Base-by-base conservation (phyloP, 2,888 invertebrate genomes). In the Protophormia terraenovae region DNA sequence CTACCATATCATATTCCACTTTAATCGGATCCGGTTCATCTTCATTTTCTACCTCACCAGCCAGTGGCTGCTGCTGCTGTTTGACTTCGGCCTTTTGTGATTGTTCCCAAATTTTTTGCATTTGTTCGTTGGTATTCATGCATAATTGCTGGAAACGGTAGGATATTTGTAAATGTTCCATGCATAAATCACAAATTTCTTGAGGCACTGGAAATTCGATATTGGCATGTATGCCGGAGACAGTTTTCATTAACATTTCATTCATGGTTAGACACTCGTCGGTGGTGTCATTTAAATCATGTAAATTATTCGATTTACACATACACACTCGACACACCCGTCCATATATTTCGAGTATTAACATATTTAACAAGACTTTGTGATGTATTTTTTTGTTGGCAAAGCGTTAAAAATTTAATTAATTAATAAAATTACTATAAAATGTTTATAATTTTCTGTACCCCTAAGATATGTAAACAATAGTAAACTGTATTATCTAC, bases 121-220 rank as follows among this genome's bases (percentile, higher is more conserved):
- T 69, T 60, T 78, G 73, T 32, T 85, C 85, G 45, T 82, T 78
- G n/a, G 78, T 82, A 19, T 14, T 55, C 78, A 75, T 41, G 22
- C 82, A 85, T 7, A 82, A 32, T 16, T 72, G 72, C 27, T 85
- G 85, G 41, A 85, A 85, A 71, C 75, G 69, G 12, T 66, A 85
- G 2, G 85, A 69, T n/a, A 69, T 82, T 10, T 66, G 69, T 29
- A 85, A 79, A 32, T 82, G 78, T 5, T 85, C 82, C 75, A 82
- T 62, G 12, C 85, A 85, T 41, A 66, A 10, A 16, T 82, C 73
- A 71, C 85, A 85, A 50, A 85, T 82, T 35, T 85, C 78, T 66
- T 85, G 82, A 58, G 85, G 85, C 78, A 85, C 72, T 62, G 85
- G 85, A 82, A 85, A 85, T 64, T 85, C 82, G 16, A 77, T 76